phyloP scores from a whole-genome alignment of 2,113 vertebrate species.

The Alethe diademata region DNA sequence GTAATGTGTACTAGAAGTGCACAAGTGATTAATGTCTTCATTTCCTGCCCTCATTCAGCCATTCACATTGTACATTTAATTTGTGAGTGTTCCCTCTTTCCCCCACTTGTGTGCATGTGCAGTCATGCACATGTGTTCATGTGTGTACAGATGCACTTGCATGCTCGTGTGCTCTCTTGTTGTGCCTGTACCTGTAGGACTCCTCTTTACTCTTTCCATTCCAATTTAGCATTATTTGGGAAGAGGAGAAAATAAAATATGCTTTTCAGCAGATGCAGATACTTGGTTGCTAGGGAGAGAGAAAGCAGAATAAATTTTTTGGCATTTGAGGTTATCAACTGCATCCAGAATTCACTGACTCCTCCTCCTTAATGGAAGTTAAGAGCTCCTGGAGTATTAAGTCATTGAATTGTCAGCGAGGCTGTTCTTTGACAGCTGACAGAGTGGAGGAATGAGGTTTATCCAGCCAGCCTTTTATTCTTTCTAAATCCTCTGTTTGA shows the following conservation, averaged over 20 bases:
- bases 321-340: conserved; percentile 12
- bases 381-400: conserved; percentile 51
- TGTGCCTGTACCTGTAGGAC: not conserved
- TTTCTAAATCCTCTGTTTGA: conserved; percentile 54
- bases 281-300: conserved; percentile 5
- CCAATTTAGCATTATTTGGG: not conserved
- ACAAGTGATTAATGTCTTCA: not conserved
- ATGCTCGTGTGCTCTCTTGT: accelerated
- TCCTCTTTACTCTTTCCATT: not conserved
- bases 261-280: not conserved
- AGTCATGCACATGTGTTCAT: accelerated
- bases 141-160: not conserved
- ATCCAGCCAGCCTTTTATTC: conserved; percentile 68
- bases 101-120: not conserved
- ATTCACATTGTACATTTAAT: not conserved
- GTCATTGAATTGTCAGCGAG: conserved; percentile 54
- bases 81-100: not conserved
- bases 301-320: conserved; percentile 43
- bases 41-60: not conserved
- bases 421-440: conserved; percentile 63
- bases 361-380: conserved; percentile 46
- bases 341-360: conserved; percentile 31
- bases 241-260: not conserved
- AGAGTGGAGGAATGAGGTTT: conserved; percentile 57
- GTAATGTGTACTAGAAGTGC: not conserved